Percentiles rank a stretch among this genome's conserved stretches.
Conservation (phyloP, 2,113 vertebrate genomes). For the Dicentrarchus labrax region DNA sequence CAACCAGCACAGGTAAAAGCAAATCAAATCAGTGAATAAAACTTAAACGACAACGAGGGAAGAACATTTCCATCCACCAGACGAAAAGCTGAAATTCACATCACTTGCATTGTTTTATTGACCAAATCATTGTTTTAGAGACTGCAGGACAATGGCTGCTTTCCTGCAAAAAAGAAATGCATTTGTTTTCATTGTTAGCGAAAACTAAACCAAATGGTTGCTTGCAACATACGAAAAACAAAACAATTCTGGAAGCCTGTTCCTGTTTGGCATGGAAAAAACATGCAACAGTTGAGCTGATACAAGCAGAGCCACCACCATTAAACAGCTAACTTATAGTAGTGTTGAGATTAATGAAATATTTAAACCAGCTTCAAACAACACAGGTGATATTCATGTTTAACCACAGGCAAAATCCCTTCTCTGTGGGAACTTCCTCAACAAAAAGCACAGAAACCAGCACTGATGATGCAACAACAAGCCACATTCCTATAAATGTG, state of each 20-base stretch:
- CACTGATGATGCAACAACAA: neutral
- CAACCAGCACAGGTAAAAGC: neutral
- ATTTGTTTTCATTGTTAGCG: neutral
- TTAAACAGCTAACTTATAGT: neutral
- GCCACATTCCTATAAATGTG: neutral
- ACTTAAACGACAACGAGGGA: neutral
- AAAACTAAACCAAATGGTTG: neutral
- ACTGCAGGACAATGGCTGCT: neutral
- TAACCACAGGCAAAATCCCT: neutral
- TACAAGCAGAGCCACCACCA: neutral
- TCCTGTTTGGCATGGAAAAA: neutral
- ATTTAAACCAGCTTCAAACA: slow-evolving; percentile 7
- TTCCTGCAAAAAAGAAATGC: neutral
- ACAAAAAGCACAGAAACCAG: neutral
- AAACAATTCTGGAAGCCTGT: neutral
- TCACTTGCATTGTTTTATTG: neutral
- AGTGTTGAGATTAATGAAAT: neutral
- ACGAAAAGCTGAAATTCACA: neutral
- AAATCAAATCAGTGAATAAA: neutral
- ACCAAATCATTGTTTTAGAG: neutral
- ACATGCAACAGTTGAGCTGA: neutral
- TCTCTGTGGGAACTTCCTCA: neutral
- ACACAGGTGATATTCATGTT: neutral
- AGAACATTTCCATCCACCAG: neutral
- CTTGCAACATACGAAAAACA: neutral